Percentiles rank a stretch among this genome's conserved stretches.
These are phyloP conservation scores for Alitta virens DNA, from an alignment of 2,888 invertebrate genomes.

Conservation along the genomic window DNA sequence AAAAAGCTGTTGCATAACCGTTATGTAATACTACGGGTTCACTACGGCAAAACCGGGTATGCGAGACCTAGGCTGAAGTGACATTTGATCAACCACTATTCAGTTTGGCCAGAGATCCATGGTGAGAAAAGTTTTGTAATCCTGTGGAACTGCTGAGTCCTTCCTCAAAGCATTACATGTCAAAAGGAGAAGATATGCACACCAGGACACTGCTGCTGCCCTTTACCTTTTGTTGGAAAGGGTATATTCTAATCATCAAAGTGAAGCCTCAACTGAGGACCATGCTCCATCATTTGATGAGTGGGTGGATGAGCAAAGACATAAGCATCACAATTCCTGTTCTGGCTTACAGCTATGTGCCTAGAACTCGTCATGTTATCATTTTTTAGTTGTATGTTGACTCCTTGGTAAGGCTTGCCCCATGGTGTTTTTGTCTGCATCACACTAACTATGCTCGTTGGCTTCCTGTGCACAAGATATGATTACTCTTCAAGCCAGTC, in stretches of 20 bases:
- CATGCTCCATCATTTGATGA: conserved; percentile 7
- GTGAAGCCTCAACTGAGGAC: too few relatives aligned
- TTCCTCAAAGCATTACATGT: neutral
- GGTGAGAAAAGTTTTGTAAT: conserved; percentile 18
- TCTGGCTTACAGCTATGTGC: conserved; percentile 15
- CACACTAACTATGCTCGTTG: conserved; percentile 12
- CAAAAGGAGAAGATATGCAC: conserved; percentile 7
- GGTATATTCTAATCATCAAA: neutral
- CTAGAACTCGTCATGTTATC: neutral
- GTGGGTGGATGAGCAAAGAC: conserved; percentile 3
- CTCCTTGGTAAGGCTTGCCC: neutral
- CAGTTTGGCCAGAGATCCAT: neutral
- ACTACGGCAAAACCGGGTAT: too few relatives aligned
- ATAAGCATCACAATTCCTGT: conserved; percentile 3
- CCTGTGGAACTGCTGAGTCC: conserved; percentile 5
- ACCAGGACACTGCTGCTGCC: conserved; percentile 7
- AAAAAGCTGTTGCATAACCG: too few relatives aligned
- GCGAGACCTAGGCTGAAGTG: conserved; percentile 32
- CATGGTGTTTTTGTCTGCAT: conserved; percentile 10
- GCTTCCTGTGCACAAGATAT: conserved; percentile 7
- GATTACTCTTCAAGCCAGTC: neutral
- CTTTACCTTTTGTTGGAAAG: conserved; percentile 3
- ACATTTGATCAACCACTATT: conserved; percentile 28
- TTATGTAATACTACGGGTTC: too few relatives aligned
- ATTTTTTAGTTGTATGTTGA: neutral